Evolutionary conservation across 2,888 invertebrate genomes (phyloP), one percentile per base, ranked within the genome.

Genomic region (Hermodice carunculata): DNA sequence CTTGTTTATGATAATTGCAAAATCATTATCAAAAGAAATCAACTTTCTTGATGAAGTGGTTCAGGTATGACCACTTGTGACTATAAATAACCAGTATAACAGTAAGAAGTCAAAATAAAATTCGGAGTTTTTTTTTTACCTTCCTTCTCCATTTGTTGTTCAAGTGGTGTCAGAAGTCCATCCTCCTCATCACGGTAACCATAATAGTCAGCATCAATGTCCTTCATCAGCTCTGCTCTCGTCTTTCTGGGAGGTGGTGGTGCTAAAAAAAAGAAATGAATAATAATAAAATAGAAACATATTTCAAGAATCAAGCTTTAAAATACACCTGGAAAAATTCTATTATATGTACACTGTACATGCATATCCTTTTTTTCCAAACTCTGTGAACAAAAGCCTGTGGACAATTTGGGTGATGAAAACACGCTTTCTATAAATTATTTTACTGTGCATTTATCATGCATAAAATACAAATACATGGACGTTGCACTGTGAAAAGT

Each of bases 141-240:
- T 80, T 90, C 88, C 79, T 91, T 91, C 88, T 97, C 96, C 34
- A 91, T 91, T 67, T 90, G 90, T 73, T 90, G 89, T 86, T 99
- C 99, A 3, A 96, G 83, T 0, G 98, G 98, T 69, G 94, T 88
- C 48, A 99, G 88, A 57, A 98, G 90, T 0, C 98, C 98, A 85
- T 99, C 99, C 81, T 99, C 99, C 78, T 99, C 99, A 86, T 99
- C 99, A 78, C 97, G 88, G 86, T 97, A 98, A 0, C 99, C 99
- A 87, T 99, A 99, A 88, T 99, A 99, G 87, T 97, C 96, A 0
- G 98, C 98, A 87, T 99, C 98, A 42, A 99, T 95, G 82, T 98
- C 94, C 76, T 95, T 93, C 97, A 98, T 98, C 56, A 99, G 89
- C 85, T 99, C 98, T 0, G 94, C 96, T 58, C 98, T 90, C 0